These are phyloP conservation scores for Callimico goeldii DNA, from an alignment of 2,797 vertebrate species.

Conservation along the genomic window DNA sequence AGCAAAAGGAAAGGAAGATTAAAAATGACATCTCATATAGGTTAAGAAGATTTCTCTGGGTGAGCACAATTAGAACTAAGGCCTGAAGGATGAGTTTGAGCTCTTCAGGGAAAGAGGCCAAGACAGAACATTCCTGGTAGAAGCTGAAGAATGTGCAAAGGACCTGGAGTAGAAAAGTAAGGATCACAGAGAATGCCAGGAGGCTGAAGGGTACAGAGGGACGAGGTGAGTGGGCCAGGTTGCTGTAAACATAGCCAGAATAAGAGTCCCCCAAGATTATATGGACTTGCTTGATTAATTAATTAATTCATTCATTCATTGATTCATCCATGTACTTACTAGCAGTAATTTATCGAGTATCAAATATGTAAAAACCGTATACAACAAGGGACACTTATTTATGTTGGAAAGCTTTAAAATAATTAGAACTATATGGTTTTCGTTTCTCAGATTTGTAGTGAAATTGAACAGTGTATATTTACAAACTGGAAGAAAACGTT, in stretches of 20 bases:
- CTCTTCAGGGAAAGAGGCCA: not conserved
- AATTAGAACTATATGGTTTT: not conserved
- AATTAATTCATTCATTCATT: not conserved
- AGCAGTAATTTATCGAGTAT: not conserved
- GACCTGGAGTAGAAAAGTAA: not conserved
- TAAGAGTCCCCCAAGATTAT: not conserved
- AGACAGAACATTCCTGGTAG: not conserved
- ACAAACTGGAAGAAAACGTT: not conserved
- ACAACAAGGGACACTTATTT: not conserved
- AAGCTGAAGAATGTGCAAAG: not conserved
- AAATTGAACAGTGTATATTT: not conserved
- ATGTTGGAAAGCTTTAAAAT: not conserved
- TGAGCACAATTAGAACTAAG: not conserved
- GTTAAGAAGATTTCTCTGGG: not conserved
- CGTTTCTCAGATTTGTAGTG: not conserved
- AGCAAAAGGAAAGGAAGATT: not conserved
- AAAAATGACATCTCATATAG: too few relatives aligned
- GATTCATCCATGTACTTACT: not conserved
- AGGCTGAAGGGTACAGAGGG: too few relatives aligned
- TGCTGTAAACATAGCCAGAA: not conserved
- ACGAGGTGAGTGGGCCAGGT: not conserved
- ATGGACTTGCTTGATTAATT: not conserved
- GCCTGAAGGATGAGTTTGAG: not conserved
- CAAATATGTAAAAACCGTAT: not conserved
- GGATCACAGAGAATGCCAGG: not conserved